phyloP scores from a whole-genome alignment of 2,888 invertebrate species.

The Drosophila meridiana region DNA sequence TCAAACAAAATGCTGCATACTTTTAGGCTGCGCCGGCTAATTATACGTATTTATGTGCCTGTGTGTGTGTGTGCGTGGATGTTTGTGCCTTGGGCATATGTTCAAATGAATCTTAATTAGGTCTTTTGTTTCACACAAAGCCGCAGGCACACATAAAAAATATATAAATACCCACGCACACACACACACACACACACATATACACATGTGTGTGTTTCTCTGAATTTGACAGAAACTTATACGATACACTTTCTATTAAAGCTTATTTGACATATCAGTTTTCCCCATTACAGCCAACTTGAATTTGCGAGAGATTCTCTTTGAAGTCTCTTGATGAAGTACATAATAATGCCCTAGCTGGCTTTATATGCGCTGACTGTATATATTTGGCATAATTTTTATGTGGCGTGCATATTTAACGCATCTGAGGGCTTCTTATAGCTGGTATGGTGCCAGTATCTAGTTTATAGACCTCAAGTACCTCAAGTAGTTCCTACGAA shows the following conservation, averaged over 20 bases:
- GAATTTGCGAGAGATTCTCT: conserved; percentile 4
- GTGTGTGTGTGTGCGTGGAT: conserved; percentile 15
- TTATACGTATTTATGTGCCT: conserved; percentile 46
- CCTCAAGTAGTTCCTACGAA: neutral
- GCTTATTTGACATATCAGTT: conserved; percentile 17
- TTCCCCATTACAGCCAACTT: conserved; percentile 2
- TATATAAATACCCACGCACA: conserved; percentile 10
- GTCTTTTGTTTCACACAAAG: conserved; percentile 60
- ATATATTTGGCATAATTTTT: neutral
- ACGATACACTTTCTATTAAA: conserved; percentile 18
- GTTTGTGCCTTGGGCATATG: conserved; percentile 51
- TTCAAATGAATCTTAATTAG: conserved; percentile 65
- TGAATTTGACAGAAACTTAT: conserved; percentile 31
- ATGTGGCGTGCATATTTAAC: neutral
- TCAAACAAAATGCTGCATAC: conserved; percentile 73
- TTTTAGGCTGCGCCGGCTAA: conserved; percentile 61
- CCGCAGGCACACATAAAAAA: conserved; percentile 47
- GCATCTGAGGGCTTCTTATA: no score
- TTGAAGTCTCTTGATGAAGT: conserved; percentile 6
- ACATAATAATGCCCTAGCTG: neutral
- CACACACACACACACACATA: neutral
- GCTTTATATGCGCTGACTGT: neutral
- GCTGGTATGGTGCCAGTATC: no score
- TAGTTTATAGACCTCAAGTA: no score
- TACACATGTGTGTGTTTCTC: neutral